Percentiles rank a stretch among this genome's conserved stretches.
phyloP scores from a whole-genome alignment of 2,797 vertebrate species.

The Orestias chungarensis region DNA sequence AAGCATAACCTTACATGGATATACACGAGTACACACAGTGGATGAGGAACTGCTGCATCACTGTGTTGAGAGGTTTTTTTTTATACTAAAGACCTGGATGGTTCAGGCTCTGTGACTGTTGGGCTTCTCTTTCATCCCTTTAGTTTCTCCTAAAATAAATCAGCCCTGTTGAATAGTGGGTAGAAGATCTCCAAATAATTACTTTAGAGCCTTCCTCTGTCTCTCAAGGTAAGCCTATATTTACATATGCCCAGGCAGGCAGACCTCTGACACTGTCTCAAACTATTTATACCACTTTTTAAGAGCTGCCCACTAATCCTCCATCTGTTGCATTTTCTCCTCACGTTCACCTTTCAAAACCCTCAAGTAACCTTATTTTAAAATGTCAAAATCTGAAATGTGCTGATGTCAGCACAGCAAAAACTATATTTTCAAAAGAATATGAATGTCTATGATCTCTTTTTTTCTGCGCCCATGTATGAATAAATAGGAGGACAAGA shows the following conservation, averaged over 20 bases:
- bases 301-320: conserved; percentile 27
- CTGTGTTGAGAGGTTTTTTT: conserved; percentile 25
- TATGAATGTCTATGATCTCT: background rate
- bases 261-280: conserved; percentile 30
- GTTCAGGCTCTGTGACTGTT: conserved; percentile 51
- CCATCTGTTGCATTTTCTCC: conserved; percentile 22
- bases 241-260: conserved; percentile 71
- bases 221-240: conserved; percentile 68
- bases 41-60: conserved; percentile 26
- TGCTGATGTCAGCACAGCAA: conserved; percentile 1
- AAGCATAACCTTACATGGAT: conserved; percentile 35
- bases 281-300: conserved; percentile 51
- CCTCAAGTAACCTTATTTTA: conserved; percentile 2
- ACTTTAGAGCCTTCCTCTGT: conserved; percentile 62
- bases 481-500: conserved; percentile 44
- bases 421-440: conserved; percentile 12
- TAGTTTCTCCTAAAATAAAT: conserved; percentile 57
- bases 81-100: conserved; percentile 41
- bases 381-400: conserved; percentile 7
- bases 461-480: background rate
- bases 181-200: conserved; percentile 69
- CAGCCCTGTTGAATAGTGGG: conserved; percentile 39
- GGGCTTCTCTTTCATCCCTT: conserved; percentile 61
- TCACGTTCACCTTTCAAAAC: conserved; percentile 6
- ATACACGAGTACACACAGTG: conserved; percentile 27